Evolutionary conservation across 2,888 invertebrate species (phyloP).

Genomic region (Aphodius sticticus): DNA sequence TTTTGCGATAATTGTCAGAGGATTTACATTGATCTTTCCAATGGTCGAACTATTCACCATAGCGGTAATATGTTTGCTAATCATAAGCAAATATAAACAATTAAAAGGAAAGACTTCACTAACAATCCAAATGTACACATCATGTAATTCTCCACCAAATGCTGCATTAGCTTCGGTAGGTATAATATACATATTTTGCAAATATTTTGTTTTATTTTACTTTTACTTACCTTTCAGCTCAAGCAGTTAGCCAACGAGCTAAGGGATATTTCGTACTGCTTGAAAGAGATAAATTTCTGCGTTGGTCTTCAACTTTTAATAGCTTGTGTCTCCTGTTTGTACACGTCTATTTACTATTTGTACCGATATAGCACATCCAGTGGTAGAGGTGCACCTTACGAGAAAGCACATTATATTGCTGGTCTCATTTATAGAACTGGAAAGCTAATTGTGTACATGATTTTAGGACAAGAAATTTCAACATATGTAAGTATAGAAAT

Average conservation of each 20-base stretch:
- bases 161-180: constrained; percentile 11
- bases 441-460: constrained; percentile 40
- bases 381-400: constrained; percentile 30
- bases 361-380: constrained; percentile 43
- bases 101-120: constrained; percentile 33
- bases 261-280: constrained; percentile 35
- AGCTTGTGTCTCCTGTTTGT: constrained; percentile 40
- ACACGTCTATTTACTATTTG: constrained; percentile 42
- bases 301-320: constrained; percentile 42
- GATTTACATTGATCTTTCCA: constrained; percentile 33
- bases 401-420: constrained; percentile 41
- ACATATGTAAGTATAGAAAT: constrained; percentile 37
- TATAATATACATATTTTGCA: not conserved
- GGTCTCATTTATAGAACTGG: constrained; percentile 37
- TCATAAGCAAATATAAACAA: constrained; percentile 36
- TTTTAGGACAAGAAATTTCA: constrained; percentile 39
- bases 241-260: constrained; percentile 31
- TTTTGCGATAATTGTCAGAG: constrained; percentile 34
- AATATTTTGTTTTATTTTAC: no score
- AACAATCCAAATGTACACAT: constrained; percentile 25
- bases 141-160: constrained; percentile 6
- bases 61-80: constrained; percentile 27
- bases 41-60: constrained; percentile 31
- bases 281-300: constrained; percentile 40
- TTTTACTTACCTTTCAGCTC: constrained; percentile 24